Percentiles rank a stretch among this genome's conserved stretches.
These are phyloP conservation scores for Aplysina aerophoba DNA, from an alignment of 37 sponge, comb jelly and placozoan species.

Conservation along the genomic window DNA sequence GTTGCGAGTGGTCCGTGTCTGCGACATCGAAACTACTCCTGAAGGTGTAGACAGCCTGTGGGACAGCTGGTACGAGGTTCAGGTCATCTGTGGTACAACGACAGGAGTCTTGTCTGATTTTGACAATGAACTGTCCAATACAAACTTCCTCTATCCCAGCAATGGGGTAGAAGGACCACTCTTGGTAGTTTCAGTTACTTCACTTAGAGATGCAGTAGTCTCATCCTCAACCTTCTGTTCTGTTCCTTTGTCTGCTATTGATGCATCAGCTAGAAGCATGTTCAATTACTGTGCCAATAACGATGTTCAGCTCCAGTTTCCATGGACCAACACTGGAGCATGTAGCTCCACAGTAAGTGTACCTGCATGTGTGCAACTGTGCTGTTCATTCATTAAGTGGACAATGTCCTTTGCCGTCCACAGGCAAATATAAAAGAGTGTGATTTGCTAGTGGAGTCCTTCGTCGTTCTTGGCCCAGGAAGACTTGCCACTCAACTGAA, in stretches of 20 bases:
- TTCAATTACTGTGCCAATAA: neutral
- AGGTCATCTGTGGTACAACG: neutral
- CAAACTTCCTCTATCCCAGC: neutral
- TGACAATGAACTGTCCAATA: neutral
- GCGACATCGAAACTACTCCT: neutral
- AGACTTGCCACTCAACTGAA: slow-evolving; percentile 13
- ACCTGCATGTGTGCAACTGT: neutral
- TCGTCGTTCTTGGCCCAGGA: neutral
- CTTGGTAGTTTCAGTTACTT: slow-evolving; percentile 7
- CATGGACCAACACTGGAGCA: neutral
- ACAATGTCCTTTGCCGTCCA: no score
- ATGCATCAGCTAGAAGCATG: neutral
- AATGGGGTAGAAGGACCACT: slow-evolving; percentile 1
- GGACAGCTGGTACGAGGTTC: slow-evolving; percentile 32
- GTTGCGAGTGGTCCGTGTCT: slow-evolving; percentile 14
- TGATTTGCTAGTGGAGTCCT: no score
- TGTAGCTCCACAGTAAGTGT: neutral
- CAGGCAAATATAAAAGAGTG: no score
- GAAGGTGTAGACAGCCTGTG: neutral
- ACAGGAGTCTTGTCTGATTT: neutral
- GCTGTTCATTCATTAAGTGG: neutral
- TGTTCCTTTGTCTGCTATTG: slow-evolving; percentile 25
- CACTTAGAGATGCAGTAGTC: neutral
- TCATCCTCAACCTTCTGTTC: neutral
- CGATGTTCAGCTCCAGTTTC: neutral